Base-by-base conservation (phyloP, 2,888 invertebrate species). In the Eulithis testata region DNA sequence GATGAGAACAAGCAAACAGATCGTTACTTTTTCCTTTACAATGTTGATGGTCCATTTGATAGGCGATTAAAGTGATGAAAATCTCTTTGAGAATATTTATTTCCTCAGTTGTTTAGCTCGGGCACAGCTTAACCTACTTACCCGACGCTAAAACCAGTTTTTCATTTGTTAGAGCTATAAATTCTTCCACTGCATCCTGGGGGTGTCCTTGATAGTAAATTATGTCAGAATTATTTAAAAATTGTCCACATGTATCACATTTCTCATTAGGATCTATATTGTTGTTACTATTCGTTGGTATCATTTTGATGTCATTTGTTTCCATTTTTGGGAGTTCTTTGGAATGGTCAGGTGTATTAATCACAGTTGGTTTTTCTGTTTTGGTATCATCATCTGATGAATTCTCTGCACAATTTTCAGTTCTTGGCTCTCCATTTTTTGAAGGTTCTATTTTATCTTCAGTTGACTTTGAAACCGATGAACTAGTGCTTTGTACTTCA, bases 141-240 rank as follows among this genome's bases (percentile, higher is more conserved):
- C 96, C 97, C 73, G 95, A 95, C 76, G 96, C 96, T 65, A 97
- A 86, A 14, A 96, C 94, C 68, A 97, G 87, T 82, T 95, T 95
- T 47, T 96, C 95, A 91, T 97, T 95, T 11, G 95, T 96, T 68
- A 97, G 91, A 21, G 96, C 96, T 68, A 96, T 93, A 81, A 94
- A 96, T 86, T 97, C 97, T 80, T 97, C 97, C 56, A 95, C 94
- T 57, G 97, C 95, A 84, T 95, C 93, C 75, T 95, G 95, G 52
- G 96, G 96, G 85, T 97, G 97, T n/a, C 97, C 97, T 76, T 95
- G 94, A 81, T 95, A 97, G 50, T 95, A 93, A 66, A 91, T 86
- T 36, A 93, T 83, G 70, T 93, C 91, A 9, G 93, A 93, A 77
- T 93, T 91, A 70, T 91, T 91, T 31, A 93, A 76, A 77, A 88